A percentile compares a stretch with the other conserved stretches of the same genome.
These are phyloP conservation scores for Cyclopterus lumpus DNA, from an alignment of 2,797 vertebrate species.

Conservation along the genomic window DNA sequence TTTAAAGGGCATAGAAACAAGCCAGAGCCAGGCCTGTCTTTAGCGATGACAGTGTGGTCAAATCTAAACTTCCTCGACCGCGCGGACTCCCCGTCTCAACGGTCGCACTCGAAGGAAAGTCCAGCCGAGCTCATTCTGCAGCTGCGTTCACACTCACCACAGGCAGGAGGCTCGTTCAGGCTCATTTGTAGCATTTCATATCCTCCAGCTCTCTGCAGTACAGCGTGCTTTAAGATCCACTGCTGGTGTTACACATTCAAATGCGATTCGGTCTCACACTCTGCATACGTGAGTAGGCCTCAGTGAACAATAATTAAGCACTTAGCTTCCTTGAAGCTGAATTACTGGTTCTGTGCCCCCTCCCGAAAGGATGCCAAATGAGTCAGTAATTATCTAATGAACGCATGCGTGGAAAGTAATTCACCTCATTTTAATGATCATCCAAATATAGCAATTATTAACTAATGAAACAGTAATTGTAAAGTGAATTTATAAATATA, in stretches of 20 bases:
- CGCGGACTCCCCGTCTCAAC: no score
- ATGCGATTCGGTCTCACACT: background rate
- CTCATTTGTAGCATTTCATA: background rate
- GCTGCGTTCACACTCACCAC: background rate
- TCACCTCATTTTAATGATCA: slow-evolving; percentile 8
- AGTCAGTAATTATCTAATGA: slow-evolving; percentile 37
- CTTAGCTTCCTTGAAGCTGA: slow-evolving; percentile 8
- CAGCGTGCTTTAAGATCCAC: background rate
- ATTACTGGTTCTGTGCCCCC: slow-evolving; percentile 8
- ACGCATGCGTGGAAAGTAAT: background rate
- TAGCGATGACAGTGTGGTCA: background rate
- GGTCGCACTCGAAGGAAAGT: background rate
- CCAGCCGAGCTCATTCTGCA: background rate
- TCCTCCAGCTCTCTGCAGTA: background rate
- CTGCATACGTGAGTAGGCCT: slow-evolving; percentile 9
- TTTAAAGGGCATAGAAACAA: background rate
- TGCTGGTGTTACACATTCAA: background rate
- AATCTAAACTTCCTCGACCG: no score
- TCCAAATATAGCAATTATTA: slow-evolving; percentile 7
- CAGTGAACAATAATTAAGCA: slow-evolving; percentile 38
- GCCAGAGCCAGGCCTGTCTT: background rate
- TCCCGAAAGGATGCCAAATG: slow-evolving; percentile 26
- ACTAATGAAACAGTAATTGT: background rate
- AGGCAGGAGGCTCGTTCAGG: background rate
- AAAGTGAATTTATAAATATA: slow-evolving; percentile 8